A percentile compares a stretch with the other conserved stretches of the same genome.
These are phyloP conservation scores for Chiloscyllium plagiosum DNA, from an alignment of 2,113 vertebrate species.

Conservation along the genomic window DNA sequence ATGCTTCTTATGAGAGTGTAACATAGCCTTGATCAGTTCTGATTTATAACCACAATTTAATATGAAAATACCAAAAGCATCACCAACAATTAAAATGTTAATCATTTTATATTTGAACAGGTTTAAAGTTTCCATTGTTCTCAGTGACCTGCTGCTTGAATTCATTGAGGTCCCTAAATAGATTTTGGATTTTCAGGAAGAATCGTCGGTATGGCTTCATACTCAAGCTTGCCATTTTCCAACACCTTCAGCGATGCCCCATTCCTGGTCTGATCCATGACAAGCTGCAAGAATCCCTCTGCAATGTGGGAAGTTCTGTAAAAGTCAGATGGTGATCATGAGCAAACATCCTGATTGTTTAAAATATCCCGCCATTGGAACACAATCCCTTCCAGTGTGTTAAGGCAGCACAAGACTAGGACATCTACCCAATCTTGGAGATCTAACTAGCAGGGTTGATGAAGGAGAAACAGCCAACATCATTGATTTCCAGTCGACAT, in stretches of 20 bases:
- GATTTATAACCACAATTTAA: background rate
- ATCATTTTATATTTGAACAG: background rate
- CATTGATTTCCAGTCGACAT: too few relatives aligned
- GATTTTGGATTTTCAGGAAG: background rate
- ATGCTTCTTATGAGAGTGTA: too few relatives aligned
- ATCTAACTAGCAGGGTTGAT: too few relatives aligned
- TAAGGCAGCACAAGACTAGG: background rate
- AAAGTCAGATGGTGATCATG: background rate
- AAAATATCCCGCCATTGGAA: background rate
- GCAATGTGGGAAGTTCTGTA: conserved; percentile 48
- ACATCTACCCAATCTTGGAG: too few relatives aligned
- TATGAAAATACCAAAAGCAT: background rate
- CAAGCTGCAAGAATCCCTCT: conserved; percentile 46
- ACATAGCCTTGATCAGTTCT: background rate
- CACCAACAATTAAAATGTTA: background rate
- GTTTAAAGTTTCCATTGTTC: background rate
- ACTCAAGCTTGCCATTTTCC: background rate
- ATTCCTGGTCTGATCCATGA: conserved; percentile 51
- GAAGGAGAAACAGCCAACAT: too few relatives aligned
- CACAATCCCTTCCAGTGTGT: background rate
- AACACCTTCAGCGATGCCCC: conserved; percentile 46
- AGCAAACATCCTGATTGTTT: background rate
- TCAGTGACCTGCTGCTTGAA: background rate
- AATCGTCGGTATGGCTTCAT: background rate
- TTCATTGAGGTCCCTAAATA: background rate